A percentile compares a stretch with the other conserved stretches of the same genome.
These are phyloP conservation scores for Albula goreensis DNA, from an alignment of 2,113 vertebrate species.

Conservation along the genomic window DNA sequence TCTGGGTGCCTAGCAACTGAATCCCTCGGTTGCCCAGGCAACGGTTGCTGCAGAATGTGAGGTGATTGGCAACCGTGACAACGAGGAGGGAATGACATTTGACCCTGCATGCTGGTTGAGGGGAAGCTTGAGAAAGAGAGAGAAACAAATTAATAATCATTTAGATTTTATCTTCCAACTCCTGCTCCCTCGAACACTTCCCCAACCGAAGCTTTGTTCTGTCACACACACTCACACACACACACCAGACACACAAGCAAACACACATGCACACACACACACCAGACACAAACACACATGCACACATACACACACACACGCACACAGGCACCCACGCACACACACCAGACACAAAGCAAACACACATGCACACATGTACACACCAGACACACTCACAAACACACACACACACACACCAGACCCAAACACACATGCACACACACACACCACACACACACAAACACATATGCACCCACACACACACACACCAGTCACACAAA, in stretches of 20 bases:
- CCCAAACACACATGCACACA: neutral
- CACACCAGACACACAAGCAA: neutral
- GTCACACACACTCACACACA: neutral
- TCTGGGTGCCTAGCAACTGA: conserved; percentile 76
- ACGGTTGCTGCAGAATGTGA: conserved; percentile 74
- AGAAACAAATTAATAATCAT: conserved; percentile 65
- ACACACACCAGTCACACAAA: neutral
- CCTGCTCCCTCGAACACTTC: conserved; percentile 45
- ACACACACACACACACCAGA: neutral
- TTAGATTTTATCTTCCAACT: conserved; percentile 54
- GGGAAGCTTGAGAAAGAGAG: conserved; percentile 43
- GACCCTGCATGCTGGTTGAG: conserved; percentile 64
- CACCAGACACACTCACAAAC: neutral
- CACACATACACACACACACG: neutral
- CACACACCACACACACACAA: neutral
- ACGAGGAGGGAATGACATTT: conserved; percentile 68
- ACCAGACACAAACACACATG: neutral
- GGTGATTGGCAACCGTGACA: conserved; percentile 76
- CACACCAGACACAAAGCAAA: neutral
- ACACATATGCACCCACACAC: neutral
- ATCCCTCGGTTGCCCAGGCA: conserved; percentile 72
- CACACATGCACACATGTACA: neutral
- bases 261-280: neutral
- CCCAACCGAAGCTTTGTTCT: neutral
- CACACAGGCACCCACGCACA: neutral